Evolutionary conservation across 2,888 invertebrate genomes (phyloP).

Genomic region (Plebejus melissa): DNA sequence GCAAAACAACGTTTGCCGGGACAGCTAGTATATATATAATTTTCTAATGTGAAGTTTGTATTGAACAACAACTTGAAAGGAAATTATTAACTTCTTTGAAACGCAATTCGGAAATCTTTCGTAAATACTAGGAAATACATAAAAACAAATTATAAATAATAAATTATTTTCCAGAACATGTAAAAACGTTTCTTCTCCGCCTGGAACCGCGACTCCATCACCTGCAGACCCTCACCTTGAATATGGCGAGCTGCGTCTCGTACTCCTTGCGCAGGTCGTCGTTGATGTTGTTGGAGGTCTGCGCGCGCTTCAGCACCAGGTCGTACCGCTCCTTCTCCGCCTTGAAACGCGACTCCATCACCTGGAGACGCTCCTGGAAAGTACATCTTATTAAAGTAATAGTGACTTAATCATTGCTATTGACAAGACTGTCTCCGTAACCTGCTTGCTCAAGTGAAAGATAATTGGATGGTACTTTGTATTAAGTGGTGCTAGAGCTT

Average conservation of each 20-base stretch:
- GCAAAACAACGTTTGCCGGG: too few relatives aligned
- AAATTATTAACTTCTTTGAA: not conserved
- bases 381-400: not conserved
- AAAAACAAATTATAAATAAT: not conserved
- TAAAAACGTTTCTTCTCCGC: not conserved
- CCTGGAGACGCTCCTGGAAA: slow-evolving; percentile 80
- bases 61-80: too few relatives aligned
- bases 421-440: too few relatives aligned
- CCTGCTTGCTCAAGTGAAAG: too few relatives aligned
- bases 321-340: slow-evolving; percentile 85
- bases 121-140: not conserved
- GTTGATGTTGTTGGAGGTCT: slow-evolving; percentile 85
- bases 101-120: not conserved
- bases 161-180: not conserved
- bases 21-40: too few relatives aligned
- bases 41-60: not conserved
- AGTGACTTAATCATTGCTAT: not conserved
- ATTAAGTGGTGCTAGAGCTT: too few relatives aligned
- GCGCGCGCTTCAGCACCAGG: slow-evolving; percentile 84
- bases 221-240: slow-evolving; percentile 67
- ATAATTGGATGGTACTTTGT: too few relatives aligned
- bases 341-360: slow-evolving; percentile 83
- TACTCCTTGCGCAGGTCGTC: slow-evolving; percentile 88
- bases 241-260: slow-evolving; percentile 85
- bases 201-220: too few relatives aligned